These are phyloP conservation scores for Antennarius maculatus DNA, from an alignment of 2,797 vertebrate genomes.

Conservation along the genomic window DNA sequence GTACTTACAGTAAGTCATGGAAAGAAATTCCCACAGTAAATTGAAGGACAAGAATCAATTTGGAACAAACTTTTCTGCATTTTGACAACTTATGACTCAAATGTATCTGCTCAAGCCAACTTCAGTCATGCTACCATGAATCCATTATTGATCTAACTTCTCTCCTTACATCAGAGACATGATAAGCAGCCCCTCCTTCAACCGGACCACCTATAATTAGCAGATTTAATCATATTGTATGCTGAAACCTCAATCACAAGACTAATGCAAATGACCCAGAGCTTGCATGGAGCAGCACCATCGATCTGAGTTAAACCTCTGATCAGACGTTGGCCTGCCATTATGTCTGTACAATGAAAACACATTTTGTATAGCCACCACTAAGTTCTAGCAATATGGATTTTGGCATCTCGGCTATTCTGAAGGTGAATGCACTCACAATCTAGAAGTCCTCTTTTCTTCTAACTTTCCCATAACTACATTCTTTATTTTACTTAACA, in stretches of 20 bases:
- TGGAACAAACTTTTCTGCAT: neutral
- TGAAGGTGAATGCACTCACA: conserved; percentile 1
- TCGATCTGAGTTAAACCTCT: conserved; percentile 3
- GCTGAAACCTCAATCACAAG: neutral
- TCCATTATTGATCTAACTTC: neutral
- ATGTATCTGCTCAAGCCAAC: neutral
- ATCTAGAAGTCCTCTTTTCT: neutral
- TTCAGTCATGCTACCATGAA: neutral
- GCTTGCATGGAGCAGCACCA: neutral
- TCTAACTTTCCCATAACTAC: neutral
- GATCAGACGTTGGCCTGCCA: neutral
- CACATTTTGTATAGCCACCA: conserved; percentile 7
- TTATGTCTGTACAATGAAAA: conserved; percentile 15
- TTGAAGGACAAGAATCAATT: neutral
- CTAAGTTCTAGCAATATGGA: neutral
- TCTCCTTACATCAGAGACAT: neutral
- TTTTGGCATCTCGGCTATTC: conserved; percentile 14
- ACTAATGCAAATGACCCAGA: neutral
- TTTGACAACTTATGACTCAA: neutral
- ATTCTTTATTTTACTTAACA: neutral
- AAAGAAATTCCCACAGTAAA: neutral
- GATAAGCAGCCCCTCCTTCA: neutral
- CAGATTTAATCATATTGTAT: neutral
- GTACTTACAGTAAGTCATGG: neutral
- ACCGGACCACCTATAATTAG: neutral